Evolutionary conservation across 2,888 invertebrate species (phyloP), one percentile per base, ranked within the genome.

Genomic region (Leucophora obtusa): DNA sequence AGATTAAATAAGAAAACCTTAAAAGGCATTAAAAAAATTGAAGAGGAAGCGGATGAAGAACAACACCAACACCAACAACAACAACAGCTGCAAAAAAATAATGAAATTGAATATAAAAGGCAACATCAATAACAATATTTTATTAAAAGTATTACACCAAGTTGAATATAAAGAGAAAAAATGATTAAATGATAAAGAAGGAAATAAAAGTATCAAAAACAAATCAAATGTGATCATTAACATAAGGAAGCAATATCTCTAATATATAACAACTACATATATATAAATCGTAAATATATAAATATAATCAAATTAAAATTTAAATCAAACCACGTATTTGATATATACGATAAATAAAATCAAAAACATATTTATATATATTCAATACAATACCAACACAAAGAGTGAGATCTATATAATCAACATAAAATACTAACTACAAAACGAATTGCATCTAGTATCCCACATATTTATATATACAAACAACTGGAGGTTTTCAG

Each of bases 171-270:
- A 68, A 58, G 73, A 56, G 59, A 38, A 43, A 68, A 70, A 54
- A 82, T 77, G 79, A 82, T 71, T 72, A 73, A 74, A 83, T 76
- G 75, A 76, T 71, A 73, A 56, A 65, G 72, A 51, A 28, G 58
- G 53, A 73, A 70, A 70, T 18, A 35, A 17, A 63, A 18, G 71
- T 74, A 70, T 28, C 38, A 53, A 53, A 72, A 38, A 59, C 35
- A 82, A 79, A 82, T 71, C 75, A 75, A 75, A 77, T 77, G 81
- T 81, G 81, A 81, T 77, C 65, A 38, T 60, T 70, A 80, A 38
- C 50, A 63, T 68, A 79, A 72, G 54, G 38, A 72, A 81, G 77
- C 77, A 77, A 81, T 81, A 76, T 66, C 60, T 62, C 9, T 65
- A 51, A 35, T 33, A 54, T 17, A 59, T 54, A 38, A 65, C 28